Percentiles rank a stretch among this genome's conserved stretches.
These are phyloP conservation scores for Myathropa florea DNA, from an alignment of 2,888 invertebrate genomes.

Conservation along the genomic window DNA sequence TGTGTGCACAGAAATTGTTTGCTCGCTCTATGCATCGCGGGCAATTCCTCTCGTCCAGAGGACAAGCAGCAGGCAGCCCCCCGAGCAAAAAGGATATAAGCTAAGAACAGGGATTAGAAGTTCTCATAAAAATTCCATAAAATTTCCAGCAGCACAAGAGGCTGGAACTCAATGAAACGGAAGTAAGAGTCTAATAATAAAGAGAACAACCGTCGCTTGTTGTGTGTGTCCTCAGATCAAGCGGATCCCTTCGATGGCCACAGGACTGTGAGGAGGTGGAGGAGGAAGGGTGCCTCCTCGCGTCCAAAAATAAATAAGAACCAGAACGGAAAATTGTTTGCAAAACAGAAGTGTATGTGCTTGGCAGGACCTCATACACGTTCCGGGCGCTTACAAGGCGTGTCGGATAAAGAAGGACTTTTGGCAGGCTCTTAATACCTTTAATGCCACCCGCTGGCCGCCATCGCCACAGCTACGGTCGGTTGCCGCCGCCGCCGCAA, in stretches of 20 bases:
- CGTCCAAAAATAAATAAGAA: conserved; percentile 14
- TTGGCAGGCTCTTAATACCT: conserved; percentile 51
- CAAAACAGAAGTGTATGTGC: conserved; percentile 27
- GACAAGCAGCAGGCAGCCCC: conserved; percentile 18
- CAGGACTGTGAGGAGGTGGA: background rate
- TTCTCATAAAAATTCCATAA: conserved; percentile 60
- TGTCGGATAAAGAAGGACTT: conserved; percentile 11
- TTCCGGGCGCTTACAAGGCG: background rate
- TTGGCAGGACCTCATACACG: background rate
- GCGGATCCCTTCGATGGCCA: background rate
- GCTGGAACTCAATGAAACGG: conserved; percentile 64
- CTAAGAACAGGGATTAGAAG: conserved; percentile 55
- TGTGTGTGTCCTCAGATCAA: background rate
- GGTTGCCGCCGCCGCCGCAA: background rate
- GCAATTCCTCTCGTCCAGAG: background rate
- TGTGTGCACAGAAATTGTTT: conserved; percentile 57
- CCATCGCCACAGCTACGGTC: background rate
- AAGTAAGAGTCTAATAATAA: conserved; percentile 54
- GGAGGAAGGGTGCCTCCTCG: background rate
- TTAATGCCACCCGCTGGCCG: conserved; percentile 30
- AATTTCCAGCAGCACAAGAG: conserved; percentile 53
- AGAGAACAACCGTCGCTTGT: conserved; percentile 6
- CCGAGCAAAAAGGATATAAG: conserved; percentile 47
- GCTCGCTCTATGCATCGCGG: conserved; percentile 47
- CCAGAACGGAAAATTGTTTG: conserved; percentile 32